phyloP scores from a whole-genome alignment of 2,113 vertebrate genomes.

The Myotis lucifugus region DNA sequence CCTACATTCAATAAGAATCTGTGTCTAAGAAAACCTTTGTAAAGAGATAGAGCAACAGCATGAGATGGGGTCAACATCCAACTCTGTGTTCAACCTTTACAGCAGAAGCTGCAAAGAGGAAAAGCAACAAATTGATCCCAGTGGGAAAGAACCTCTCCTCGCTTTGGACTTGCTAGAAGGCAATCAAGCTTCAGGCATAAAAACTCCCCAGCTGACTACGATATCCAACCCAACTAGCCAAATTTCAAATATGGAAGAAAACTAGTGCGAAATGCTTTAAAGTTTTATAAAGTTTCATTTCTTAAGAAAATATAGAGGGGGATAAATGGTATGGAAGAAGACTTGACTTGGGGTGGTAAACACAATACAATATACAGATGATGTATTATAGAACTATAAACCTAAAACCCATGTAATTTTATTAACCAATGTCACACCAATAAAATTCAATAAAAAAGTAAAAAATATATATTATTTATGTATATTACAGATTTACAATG shows the following conservation, averaged over 20 bases:
- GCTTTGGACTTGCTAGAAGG: slow-evolving; percentile 59
- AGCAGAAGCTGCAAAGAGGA: slow-evolving; percentile 23
- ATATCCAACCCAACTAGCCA: slow-evolving; percentile 37
- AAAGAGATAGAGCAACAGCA: slow-evolving; percentile 30
- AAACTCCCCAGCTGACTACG: not conserved
- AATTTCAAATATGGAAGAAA: slow-evolving; percentile 40
- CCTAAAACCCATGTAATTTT: not conserved
- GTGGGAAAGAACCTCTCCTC: slow-evolving; percentile 14
- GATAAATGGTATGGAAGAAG: not conserved
- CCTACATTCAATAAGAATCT: slow-evolving; percentile 1
- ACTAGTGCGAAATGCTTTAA: slow-evolving; percentile 20
- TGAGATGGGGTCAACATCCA: not conserved
- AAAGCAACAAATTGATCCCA: slow-evolving; percentile 64
- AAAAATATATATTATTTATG: not conserved
- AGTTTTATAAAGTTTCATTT: slow-evolving; percentile 11
- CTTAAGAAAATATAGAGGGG: not conserved
- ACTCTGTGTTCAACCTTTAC: slow-evolving; percentile 5
- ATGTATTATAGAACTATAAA: not conserved
- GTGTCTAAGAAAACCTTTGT: slow-evolving; percentile 33
- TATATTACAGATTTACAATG: not conserved
- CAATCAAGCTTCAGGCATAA: slow-evolving; percentile 52
- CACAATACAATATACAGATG: not conserved
- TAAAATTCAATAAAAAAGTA: not conserved
- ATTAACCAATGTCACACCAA: not conserved
- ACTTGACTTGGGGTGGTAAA: not conserved